These are phyloP conservation scores for Chymomyza caudatula DNA, from an alignment of 2,888 invertebrate genomes.

Conservation along the genomic window DNA sequence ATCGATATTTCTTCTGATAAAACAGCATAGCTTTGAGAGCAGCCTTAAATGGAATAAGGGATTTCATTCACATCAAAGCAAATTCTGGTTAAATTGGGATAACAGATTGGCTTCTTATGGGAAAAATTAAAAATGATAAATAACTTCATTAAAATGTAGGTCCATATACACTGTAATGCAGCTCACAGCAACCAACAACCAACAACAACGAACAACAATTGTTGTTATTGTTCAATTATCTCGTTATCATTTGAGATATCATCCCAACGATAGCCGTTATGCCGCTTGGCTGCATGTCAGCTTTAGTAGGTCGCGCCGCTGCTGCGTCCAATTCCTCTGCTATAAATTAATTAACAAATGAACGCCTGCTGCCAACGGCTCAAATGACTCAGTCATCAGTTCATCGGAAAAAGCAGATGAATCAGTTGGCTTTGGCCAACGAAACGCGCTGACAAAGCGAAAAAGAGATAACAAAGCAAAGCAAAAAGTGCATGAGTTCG, in stretches of 20 bases:
- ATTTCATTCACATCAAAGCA: too few species aligned
- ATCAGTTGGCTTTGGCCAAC: not conserved
- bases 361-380: not conserved
- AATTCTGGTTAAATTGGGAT: too few species aligned
- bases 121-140: too few species aligned
- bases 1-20: too few species aligned
- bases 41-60: too few species aligned
- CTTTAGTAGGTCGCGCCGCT: not conserved
- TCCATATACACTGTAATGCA: not conserved
- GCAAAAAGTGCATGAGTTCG: slow-evolving; percentile 23
- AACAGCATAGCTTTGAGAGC: too few species aligned
- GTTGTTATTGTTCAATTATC: not conserved
- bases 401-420: slow-evolving; percentile 20
- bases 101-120: too few species aligned
- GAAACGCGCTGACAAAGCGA: slow-evolving; percentile 43
- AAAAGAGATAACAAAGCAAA: slow-evolving; percentile 23
- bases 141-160: too few species aligned
- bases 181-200: too few species aligned
- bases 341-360: not conserved
- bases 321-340: not conserved
- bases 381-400: slow-evolving; percentile 48
- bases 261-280: too few species aligned
- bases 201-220: not conserved
- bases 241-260: not conserved
- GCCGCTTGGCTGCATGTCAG: not conserved